Percentiles rank a stretch among this genome's conserved stretches.
These are phyloP conservation scores for Prolemur simus DNA, from an alignment of 2,113 vertebrate genomes.

Conservation along the genomic window DNA sequence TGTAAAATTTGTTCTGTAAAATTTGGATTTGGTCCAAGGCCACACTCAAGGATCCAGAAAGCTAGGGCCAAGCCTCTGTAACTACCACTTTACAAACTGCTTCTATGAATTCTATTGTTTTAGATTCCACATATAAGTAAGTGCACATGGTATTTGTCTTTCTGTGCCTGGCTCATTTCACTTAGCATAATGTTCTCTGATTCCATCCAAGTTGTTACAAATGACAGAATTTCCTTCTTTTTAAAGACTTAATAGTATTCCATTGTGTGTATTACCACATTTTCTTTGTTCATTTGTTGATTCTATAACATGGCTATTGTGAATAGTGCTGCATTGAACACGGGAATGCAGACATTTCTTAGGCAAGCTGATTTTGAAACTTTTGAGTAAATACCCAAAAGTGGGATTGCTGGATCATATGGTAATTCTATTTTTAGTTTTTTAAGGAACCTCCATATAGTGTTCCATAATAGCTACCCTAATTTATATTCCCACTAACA, in stretches of 20 bases:
- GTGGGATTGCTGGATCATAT: not conserved
- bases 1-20: too few species aligned
- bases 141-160: not conserved
- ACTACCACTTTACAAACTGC: not conserved
- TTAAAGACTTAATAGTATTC: not conserved
- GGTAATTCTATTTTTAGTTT: not conserved
- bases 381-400: not conserved
- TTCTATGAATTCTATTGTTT: not conserved
- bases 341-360: not conserved
- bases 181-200: not conserved
- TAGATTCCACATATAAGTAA: not conserved
- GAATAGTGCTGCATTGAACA: not conserved
- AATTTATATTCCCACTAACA: not conserved
- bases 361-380: not conserved
- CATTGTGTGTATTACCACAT: not conserved
- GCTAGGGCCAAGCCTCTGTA: not conserved
- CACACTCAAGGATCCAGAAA: too few species aligned
- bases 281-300: not conserved
- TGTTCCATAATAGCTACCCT: not conserved
- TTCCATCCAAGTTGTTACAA: not conserved
- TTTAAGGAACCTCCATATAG: not conserved
- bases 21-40: too few species aligned
- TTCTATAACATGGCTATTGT: not conserved
- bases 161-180: not conserved
- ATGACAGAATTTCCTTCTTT: not conserved